Evolutionary conservation across 2,888 invertebrate genomes (phyloP).

Genomic region (Lasioglossum zephyrum): DNA sequence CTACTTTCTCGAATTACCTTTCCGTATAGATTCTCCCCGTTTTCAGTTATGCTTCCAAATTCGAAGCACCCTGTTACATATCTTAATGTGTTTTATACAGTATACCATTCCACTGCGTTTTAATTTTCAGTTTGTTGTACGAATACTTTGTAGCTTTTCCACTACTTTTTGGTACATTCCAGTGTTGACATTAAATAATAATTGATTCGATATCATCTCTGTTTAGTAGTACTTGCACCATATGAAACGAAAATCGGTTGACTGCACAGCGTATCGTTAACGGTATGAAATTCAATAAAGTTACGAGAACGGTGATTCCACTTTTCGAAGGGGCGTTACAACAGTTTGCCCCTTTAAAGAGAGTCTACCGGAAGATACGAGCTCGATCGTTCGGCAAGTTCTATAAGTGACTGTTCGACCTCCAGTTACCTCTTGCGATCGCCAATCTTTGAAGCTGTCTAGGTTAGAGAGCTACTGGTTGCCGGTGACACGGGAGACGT

Average conservation of each 20-base stretch:
- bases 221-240: neutral
- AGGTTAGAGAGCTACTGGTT: slow-evolving; percentile 45
- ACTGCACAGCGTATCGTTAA: slow-evolving; percentile 12
- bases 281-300: slow-evolving; percentile 25
- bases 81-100: neutral
- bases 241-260: neutral
- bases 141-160: neutral
- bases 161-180: neutral
- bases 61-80: neutral
- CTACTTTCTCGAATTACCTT: neutral
- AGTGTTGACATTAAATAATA: neutral
- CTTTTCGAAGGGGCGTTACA: slow-evolving; percentile 29
- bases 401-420: slow-evolving; percentile 20
- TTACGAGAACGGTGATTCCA: slow-evolving; percentile 16
- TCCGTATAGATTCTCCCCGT: neutral
- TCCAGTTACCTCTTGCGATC: slow-evolving; percentile 34
- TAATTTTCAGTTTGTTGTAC: neutral
- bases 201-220: neutral
- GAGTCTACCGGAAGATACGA: slow-evolving; percentile 22
- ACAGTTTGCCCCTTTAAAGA: slow-evolving; percentile 53
- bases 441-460: slow-evolving; percentile 46
- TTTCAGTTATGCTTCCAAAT: neutral
- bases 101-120: neutral
- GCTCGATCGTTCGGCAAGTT: slow-evolving; percentile 28
- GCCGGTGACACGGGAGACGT: slow-evolving; percentile 42